These are phyloP conservation scores for Formicarius rufipectus DNA, from an alignment of 2,113 vertebrate genomes.

Conservation along the genomic window DNA sequence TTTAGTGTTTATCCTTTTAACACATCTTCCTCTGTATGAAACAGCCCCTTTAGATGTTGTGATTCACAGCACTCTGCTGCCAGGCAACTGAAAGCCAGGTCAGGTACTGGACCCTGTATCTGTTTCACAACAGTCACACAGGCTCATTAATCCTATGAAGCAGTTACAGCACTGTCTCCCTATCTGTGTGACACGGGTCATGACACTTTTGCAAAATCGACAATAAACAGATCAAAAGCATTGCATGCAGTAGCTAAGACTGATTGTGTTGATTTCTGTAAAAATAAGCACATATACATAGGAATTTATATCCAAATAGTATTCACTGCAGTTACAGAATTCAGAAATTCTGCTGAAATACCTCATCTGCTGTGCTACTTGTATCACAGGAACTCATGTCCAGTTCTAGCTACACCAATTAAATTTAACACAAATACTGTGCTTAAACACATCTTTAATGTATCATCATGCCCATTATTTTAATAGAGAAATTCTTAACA, in stretches of 20 bases:
- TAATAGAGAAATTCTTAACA: background rate
- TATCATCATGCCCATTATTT: background rate
- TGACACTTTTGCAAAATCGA: background rate
- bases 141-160: background rate
- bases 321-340: background rate
- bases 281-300: background rate
- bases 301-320: background rate
- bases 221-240: background rate
- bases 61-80: background rate
- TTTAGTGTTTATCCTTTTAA: background rate
- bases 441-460: background rate
- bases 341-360: background rate
- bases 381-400: background rate
- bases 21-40: background rate
- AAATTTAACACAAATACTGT: background rate
- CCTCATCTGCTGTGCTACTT: background rate
- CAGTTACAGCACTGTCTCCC: background rate
- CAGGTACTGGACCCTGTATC: background rate
- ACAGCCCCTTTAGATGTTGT: background rate
- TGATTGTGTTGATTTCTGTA: background rate
- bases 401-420: background rate
- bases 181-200: background rate
- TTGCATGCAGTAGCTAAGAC: background rate
- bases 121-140: background rate
- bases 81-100: background rate